Conservation (phyloP, 2,888 invertebrate genomes). For the Notodonta ziczac region DNA sequence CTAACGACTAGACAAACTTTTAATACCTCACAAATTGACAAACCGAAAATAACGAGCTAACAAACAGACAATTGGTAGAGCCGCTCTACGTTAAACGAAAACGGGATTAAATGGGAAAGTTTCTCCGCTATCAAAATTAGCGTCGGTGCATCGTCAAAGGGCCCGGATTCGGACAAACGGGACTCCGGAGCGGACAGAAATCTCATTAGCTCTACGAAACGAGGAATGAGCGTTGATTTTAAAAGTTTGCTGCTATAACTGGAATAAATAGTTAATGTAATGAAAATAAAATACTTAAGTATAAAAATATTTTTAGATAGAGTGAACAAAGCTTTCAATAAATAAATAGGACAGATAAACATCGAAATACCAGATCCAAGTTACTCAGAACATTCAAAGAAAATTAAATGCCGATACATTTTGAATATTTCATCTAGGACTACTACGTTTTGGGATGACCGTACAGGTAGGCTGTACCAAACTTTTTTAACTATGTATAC, state of each 20-base stretch:
- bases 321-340: no score
- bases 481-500: no score
- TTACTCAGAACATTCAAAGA: no score
- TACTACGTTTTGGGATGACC: no score
- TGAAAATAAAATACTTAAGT: no score
- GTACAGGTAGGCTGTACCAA: no score
- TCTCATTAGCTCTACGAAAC: conserved; percentile 15
- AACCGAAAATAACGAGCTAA: conserved; percentile 7
- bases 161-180: conserved; percentile 4
- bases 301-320: no score
- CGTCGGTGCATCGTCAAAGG: conserved; percentile 10
- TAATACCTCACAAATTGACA: conserved; percentile 1
- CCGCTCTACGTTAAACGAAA: conserved; percentile 10
- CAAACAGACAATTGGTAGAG: conserved; percentile 7
- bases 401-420: no score
- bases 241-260: neutral
- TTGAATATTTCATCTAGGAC: no score
- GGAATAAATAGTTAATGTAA: no score
- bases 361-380: no score
- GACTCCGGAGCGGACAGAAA: conserved; percentile 12
- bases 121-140: conserved; percentile 18
- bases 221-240: neutral
- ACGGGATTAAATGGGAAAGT: conserved; percentile 28
- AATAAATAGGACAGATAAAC: no score
- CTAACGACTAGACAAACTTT: neutral